These are phyloP conservation scores for Coelopa pilipes DNA, from an alignment of 2,888 invertebrate species.

Conservation along the genomic window DNA sequence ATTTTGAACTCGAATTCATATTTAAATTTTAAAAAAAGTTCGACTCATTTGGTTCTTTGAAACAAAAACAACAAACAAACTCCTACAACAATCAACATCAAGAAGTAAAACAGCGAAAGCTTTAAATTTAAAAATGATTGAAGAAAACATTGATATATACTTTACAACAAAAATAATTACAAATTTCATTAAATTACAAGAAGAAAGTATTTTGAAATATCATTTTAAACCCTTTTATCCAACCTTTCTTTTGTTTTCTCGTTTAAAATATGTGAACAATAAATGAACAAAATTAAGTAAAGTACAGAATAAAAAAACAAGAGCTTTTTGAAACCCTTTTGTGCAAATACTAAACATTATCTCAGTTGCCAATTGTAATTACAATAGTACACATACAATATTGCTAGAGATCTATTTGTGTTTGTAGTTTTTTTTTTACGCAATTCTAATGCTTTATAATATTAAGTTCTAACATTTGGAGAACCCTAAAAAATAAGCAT, in stretches of 20 bases:
- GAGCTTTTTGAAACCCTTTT: background rate
- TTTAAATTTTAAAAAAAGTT: conserved; percentile 2
- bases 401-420: background rate
- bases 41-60: conserved; percentile 32
- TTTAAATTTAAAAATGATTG: conserved; percentile 3
- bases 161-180: background rate
- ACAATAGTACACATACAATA: conserved; percentile 12
- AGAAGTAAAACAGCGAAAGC: background rate
- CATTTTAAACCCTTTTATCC: background rate
- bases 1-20: no score
- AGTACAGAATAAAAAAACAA: conserved; percentile 31
- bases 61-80: conserved; percentile 9
- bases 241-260: background rate
- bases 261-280: background rate
- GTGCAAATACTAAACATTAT: conserved; percentile 2
- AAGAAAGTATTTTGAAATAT: background rate
- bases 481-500: background rate
- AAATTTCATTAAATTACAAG: background rate
- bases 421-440: background rate
- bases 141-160: background rate
- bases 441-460: conserved; percentile 8
- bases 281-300: conserved; percentile 19
- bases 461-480: conserved; percentile 11
- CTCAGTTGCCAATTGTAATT: conserved; percentile 18
- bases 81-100: conserved; percentile 2